A percentile compares a stretch with the other conserved stretches of the same genome.
These are phyloP conservation scores for Patella ulyssiponensis DNA, from an alignment of 2,888 invertebrate species.

Conservation along the genomic window DNA sequence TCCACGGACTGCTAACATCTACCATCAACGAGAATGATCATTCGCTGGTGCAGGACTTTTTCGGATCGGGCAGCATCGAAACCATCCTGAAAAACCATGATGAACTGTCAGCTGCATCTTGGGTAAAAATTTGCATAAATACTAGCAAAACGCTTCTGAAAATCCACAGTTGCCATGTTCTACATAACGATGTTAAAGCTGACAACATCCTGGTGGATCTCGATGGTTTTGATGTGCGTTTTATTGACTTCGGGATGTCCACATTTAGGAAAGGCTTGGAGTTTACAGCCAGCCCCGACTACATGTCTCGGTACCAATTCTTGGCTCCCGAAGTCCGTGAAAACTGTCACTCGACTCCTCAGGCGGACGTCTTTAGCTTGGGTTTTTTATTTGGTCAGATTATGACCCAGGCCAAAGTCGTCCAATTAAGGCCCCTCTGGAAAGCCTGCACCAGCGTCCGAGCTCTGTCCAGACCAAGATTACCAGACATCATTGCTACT, in stretches of 20 bases:
- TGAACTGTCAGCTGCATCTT: not conserved
- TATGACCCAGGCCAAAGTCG: not conserved
- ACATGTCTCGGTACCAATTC: constrained; percentile 39
- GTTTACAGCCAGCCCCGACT: constrained; percentile 33
- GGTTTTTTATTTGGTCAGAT: constrained; percentile 34
- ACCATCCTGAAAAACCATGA: not conserved
- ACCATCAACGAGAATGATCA: constrained; percentile 28
- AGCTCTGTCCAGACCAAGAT: not conserved
- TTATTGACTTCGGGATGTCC: constrained; percentile 41
- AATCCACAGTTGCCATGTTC: constrained; percentile 37
- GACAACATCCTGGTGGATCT: not conserved
- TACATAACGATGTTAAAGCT: constrained; percentile 39
- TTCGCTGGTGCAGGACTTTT: constrained; percentile 40
- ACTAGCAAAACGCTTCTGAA: not conserved
- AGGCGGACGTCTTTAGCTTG: constrained; percentile 36
- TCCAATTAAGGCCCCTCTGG: not conserved
- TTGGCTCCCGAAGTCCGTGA: constrained; percentile 36
- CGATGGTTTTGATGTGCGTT: constrained; percentile 21
- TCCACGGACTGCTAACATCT: constrained; percentile 30
- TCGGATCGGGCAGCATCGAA: constrained; percentile 29
- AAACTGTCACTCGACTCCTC: constrained; percentile 29
- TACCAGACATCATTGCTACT: not conserved
- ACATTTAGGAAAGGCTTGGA: constrained; percentile 38
- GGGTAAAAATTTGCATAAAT: not conserved
- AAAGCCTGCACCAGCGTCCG: not conserved